Conservation (phyloP, 1,140 invertebrate genomes). For the Rhyzopertha dominica region DNA sequence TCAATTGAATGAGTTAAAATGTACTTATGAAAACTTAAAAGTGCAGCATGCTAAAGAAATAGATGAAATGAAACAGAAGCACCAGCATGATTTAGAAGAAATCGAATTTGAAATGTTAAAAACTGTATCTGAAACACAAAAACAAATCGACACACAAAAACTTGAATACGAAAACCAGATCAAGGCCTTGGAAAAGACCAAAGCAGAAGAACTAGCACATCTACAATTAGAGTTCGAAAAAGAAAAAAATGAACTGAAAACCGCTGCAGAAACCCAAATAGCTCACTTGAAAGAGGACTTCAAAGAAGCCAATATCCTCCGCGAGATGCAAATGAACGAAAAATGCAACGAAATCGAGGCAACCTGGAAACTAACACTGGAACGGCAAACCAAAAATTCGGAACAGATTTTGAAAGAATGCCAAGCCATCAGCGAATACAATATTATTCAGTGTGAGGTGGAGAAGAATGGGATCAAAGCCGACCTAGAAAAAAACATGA, state of each 20-base stretch:
- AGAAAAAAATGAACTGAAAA: slow-evolving; percentile 25
- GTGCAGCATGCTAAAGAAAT: slow-evolving; percentile 18
- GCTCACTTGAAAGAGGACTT: slow-evolving; percentile 33
- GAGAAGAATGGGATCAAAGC: slow-evolving; percentile 49
- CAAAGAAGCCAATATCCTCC: slow-evolving; percentile 34
- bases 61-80: slow-evolving; percentile 22
- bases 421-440: slow-evolving; percentile 50
- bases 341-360: slow-evolving; percentile 45
- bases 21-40: slow-evolving; percentile 1
- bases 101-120: slow-evolving; percentile 36
- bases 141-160: slow-evolving; percentile 12
- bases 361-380: slow-evolving; percentile 40
- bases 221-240: slow-evolving; percentile 30
- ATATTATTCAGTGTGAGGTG: slow-evolving; percentile 48
- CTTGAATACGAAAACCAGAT: background rate
- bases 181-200: background rate
- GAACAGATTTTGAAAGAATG: slow-evolving; percentile 49
- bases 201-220: slow-evolving; percentile 35
- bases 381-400: slow-evolving; percentile 46
- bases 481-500: slow-evolving; percentile 42
- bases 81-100: slow-evolving; percentile 29
- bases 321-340: slow-evolving; percentile 43
- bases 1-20: slow-evolving; percentile 7
- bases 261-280: slow-evolving; percentile 31
- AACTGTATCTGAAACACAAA: slow-evolving; percentile 28